phyloP scores from a whole-genome alignment of 2,888 invertebrate genomes.

The Leptinotarsa peninsularis region DNA sequence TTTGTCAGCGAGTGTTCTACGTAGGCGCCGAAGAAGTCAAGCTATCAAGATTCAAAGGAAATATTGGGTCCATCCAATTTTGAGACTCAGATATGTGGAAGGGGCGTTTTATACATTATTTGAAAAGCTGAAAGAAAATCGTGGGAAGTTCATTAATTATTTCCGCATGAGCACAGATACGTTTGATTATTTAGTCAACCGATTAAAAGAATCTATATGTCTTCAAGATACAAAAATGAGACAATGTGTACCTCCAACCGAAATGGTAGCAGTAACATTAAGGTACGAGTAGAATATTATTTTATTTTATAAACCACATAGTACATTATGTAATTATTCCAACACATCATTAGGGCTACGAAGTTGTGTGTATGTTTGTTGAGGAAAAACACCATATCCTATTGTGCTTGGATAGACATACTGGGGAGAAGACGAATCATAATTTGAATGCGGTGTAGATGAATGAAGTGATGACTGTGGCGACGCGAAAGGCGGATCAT shows the following conservation, averaged over 20 bases:
- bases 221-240: slow-evolving; percentile 9
- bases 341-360: slow-evolving; percentile 1
- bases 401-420: not conserved
- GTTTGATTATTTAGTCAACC: slow-evolving; percentile 37
- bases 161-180: slow-evolving; percentile 42
- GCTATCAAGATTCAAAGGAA: no score
- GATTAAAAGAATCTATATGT: slow-evolving; percentile 11
- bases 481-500: not conserved
- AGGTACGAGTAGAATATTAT: not conserved
- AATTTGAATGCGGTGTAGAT: slow-evolving; percentile 1
- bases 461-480: slow-evolving; percentile 2
- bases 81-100: no score
- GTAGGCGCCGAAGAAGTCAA: no score
- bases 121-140: slow-evolving; percentile 40
- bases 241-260: slow-evolving; percentile 1
- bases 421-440: slow-evolving; percentile 1
- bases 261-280: not conserved
- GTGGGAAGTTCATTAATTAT: slow-evolving; percentile 39
- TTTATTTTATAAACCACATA: not conserved
- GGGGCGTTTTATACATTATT: slow-evolving; percentile 20
- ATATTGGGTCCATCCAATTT: no score
- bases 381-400: not conserved
- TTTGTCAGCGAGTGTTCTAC: no score
- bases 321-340: not conserved
- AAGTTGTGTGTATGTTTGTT: not conserved